Evolutionary conservation across 2,888 invertebrate species (phyloP).

Genomic region (Metopia argyrocephala): DNA sequence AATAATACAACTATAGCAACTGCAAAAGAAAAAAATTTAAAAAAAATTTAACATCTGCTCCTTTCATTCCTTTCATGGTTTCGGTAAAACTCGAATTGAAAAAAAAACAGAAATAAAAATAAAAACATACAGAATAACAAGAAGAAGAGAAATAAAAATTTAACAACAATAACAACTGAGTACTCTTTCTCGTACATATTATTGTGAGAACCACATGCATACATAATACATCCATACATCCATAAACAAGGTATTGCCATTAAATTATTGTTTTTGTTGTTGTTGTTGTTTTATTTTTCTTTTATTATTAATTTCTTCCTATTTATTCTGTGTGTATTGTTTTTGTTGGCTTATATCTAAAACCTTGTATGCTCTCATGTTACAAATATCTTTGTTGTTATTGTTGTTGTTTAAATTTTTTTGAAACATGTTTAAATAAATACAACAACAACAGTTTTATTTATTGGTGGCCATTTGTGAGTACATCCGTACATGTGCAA

Average conservation of each 20-base stretch:
- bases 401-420: neutral
- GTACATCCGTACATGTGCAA: neutral
- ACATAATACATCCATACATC: too few species aligned
- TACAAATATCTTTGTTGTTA: neutral
- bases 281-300: too few species aligned
- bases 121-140: neutral
- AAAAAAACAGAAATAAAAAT: constrained; percentile 1
- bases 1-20: constrained; percentile 32
- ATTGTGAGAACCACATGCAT: too few species aligned
- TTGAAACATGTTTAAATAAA: neutral
- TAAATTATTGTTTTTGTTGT: too few species aligned
- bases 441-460: neutral
- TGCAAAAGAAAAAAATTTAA: neutral
- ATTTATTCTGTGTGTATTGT: constrained; percentile 29
- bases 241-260: too few species aligned
- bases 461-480: neutral
- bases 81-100: constrained; percentile 74
- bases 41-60: constrained; percentile 77
- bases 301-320: neutral
- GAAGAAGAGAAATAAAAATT: too few species aligned
- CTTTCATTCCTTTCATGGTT: constrained; percentile 76
- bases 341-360: constrained; percentile 14
- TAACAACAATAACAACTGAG: too few species aligned
- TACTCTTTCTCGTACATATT: too few species aligned
- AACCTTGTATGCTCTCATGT: constrained; percentile 6